Base-by-base conservation (phyloP, 2,888 invertebrate species). In the Neoaliturus tenellus region DNA sequence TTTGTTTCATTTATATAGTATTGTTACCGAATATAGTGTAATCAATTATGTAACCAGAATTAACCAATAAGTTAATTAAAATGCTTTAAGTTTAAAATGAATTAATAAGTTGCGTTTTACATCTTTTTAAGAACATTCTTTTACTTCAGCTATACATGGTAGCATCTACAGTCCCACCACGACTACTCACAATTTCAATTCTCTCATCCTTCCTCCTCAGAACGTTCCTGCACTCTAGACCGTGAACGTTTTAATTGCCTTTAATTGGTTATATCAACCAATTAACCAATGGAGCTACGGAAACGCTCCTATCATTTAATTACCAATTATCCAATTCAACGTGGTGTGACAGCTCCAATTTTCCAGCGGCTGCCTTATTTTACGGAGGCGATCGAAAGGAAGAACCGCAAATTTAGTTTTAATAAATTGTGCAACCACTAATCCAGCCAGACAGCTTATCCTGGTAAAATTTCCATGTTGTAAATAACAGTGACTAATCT, bases 291-390 rank as follows among this genome's bases (percentile, higher is more conserved):
- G 25, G 5, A 44, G 35, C 14, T 44, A 39, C 33, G 44, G 73
- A 75, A 75, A 44, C 44, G 23, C 33, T 69, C 69, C 48, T n/a
- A n/a, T n/a, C n/a, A n/a, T 75, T 75, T 75, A 75, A 75, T 75
- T 44, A 44, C 5, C 44, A 75, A 75, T 75, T 23, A 75, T 75
- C 73, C 73, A 75, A 75, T 75, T 75, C 10, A 71, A 44, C 17
- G 44, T 23, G 33, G 44, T 41, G 41, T 35, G 73, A n/a, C 71
- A 33, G 69, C 23, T 55, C 25, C 20, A 67, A 67, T 67, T 28
- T 67, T 67, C 35, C 39, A 39, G 69, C 14, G 17, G 39, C 35
- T 28, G 62, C 62, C 10, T 28, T 28, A 5, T 14, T 5, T 51
- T 14, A 31, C 62, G 62, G 12, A 31, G 62, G 31, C 62, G 62